phyloP scores from a whole-genome alignment of 2,797 vertebrate species.

The Melanotaenia trifasciata region DNA sequence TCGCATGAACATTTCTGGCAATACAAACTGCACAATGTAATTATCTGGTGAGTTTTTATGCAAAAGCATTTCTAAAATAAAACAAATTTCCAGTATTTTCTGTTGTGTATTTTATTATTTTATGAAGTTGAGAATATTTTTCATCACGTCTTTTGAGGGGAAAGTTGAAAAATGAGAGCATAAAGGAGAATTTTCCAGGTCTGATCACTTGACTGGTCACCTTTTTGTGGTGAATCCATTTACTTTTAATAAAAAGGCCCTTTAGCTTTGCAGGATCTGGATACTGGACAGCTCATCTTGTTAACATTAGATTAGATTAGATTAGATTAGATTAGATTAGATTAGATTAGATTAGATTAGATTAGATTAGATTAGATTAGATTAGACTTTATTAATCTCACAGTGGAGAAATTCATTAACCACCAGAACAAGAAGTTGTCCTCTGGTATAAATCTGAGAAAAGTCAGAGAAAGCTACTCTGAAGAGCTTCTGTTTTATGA shows the following conservation, averaged over 20 bases:
- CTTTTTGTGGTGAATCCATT: conserved; percentile 40
- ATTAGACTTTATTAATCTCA: too few species aligned
- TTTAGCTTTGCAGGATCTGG: conserved; percentile 51
- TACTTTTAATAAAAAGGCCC: conserved; percentile 50
- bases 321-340: too few species aligned
- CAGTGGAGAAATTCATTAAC: conserved; percentile 22
- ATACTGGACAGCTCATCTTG: conserved; percentile 40
- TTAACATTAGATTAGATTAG: conserved; percentile 33
- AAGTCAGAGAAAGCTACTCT: conserved; percentile 36
- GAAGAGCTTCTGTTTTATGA: conserved; percentile 55
- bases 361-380: too few species aligned
- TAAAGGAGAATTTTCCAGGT: background rate
- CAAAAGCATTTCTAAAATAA: conserved; percentile 15
- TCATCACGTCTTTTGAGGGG: background rate
- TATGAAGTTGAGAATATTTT: background rate
- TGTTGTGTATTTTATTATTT: background rate
- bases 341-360: too few species aligned
- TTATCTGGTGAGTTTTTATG: background rate
- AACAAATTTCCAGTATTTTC: background rate
- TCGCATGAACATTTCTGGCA: background rate
- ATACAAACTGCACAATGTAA: background rate
- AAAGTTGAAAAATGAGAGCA: conserved; percentile 1
- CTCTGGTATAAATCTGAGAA: conserved; percentile 60
- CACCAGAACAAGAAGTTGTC: conserved; percentile 29
- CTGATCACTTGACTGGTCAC: conserved; percentile 17